Evolutionary conservation across 1,140 invertebrate species (phyloP), one percentile per base, ranked within the genome.

Genomic region (Papilio dardanus): DNA sequence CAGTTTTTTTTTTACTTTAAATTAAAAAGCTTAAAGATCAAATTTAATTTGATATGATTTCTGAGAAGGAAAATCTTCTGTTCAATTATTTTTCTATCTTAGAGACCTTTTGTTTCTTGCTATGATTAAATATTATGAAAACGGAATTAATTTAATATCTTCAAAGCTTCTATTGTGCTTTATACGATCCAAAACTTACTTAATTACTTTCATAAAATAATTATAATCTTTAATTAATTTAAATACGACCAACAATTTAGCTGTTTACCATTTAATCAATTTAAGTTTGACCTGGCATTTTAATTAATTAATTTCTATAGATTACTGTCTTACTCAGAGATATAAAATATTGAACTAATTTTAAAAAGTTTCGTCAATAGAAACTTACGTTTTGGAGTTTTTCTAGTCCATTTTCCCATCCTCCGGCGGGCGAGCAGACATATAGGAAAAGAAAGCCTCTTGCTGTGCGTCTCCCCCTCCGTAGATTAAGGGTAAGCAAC

Each of bases 81-180:
- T 58, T 58, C 10, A 28, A 58, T 58, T 58, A 58, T 58, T 58
- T 58, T 58, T 58, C 54, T 28, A 58, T 58, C 54, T 58, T 58
- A 14, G 21, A 12, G 8, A 2, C 2, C 21, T 58, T 58, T 50
- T 50, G 46, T 50, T 58, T 46, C 42, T 46, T 54, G 50, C 24
- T 54, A 21, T 54, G 50, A 54, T 54, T 24, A 28, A 58, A 58
- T 58, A 12, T 58, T 58, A 24, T 28, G 54, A 28, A 58, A 58
- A 58, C 54, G 21, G 21, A 58, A 58, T 58, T 58, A 58, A 58
- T 58, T 58, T 58, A 58, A 10, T 24, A 58, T 21, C 54, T 28
- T 58, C 54, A 58, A 58, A 58, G 54, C 21, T 58, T 28, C 24
- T 6, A 58, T 58, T 58, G 54, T 58, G 24, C 54, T 58, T 58